Evolutionary conservation across 2,888 invertebrate genomes (phyloP).

Genomic region (Calliphora vomitoria): DNA sequence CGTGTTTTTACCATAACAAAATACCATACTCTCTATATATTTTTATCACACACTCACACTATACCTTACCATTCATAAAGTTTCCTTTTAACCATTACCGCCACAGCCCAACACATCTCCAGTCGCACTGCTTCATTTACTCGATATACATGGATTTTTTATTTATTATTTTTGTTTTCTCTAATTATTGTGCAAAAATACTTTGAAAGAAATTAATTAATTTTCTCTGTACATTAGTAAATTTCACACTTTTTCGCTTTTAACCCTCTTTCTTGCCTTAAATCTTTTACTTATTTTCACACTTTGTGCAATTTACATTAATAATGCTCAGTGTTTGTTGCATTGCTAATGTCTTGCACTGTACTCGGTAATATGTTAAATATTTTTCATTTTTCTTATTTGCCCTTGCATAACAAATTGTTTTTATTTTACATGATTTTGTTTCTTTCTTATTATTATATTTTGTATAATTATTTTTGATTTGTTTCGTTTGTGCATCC

Average conservation of each 20-base stretch:
- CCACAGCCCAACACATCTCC: neutral
- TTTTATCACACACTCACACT: slow-evolving; percentile 47
- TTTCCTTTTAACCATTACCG: slow-evolving; percentile 40
- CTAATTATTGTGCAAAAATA: slow-evolving; percentile 55
- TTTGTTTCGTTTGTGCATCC: slow-evolving; percentile 26
- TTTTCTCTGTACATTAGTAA: slow-evolving; percentile 59
- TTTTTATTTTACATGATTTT: slow-evolving; percentile 22
- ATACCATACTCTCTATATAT: neutral
- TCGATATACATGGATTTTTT: slow-evolving; percentile 11
- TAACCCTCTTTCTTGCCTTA: neutral
- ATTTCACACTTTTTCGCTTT: slow-evolving; percentile 61
- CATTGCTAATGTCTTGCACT: neutral
- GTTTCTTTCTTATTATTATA: neutral
- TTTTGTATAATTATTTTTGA: slow-evolving; percentile 41
- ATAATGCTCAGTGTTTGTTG: neutral
- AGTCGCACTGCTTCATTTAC: slow-evolving; percentile 19
- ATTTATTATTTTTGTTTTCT: slow-evolving; percentile 3
- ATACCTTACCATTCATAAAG: slow-evolving; percentile 37
- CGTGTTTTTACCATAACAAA: slow-evolving; percentile 68
- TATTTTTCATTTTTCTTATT: neutral
- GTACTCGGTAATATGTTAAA: neutral
- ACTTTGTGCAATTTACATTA: neutral
- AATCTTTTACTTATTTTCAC: neutral
- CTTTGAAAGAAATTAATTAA: slow-evolving; percentile 69
- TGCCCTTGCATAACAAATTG: slow-evolving; percentile 44